Evolutionary conservation across 2,797 vertebrate species (phyloP), one percentile per base, ranked within the genome.

Genomic region (Pseudochromis fuscus): DNA sequence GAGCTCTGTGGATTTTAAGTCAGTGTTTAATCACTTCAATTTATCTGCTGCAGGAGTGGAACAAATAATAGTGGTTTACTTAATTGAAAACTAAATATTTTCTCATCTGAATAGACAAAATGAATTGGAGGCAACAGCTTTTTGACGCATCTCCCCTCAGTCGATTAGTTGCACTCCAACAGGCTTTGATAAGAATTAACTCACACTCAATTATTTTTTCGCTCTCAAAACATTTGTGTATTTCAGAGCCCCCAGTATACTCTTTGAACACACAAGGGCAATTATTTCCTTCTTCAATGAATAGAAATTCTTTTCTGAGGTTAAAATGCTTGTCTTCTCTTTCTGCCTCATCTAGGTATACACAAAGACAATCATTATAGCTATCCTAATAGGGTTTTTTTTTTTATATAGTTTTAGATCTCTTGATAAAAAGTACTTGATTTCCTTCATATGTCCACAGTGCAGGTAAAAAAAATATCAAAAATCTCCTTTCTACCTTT

Each of bases 71-170:
- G 90, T 87, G 90, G 93, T 94, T 93, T 90, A 82, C 88, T 91
- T 93, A 92, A 94, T 93, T 94, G 91, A 94, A 94, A 95, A 93
- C 85, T 79, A 92, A 93, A 93, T 90, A 91, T 92, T 92, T 92
- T 92, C 86, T 91, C 89, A 89, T 92, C 86, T 90, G 88, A 92
- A 91, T 84, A 91, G 92, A 90, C 92, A 79, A 89, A 93, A 92
- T 92, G 84, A 93, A 90, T 86, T 86, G 85, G 88, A 91, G 81
- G 87, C 71, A 72, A 85, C 77, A 81, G 87, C 88, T 92, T 87
- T 92, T 87, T 88, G 85, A 91, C 80, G 85, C 91, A 87, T 90
- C 91, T 88, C 86, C 87, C 82, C 83, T 88, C 80, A 87, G 88
- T 91, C 87, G 87, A 93, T 94, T 94, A 92, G 91, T 92, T 92